Percentiles rank a stretch among this genome's conserved stretches.
phyloP scores from a whole-genome alignment of 2,797 vertebrate species.

The Helostoma temminkii region DNA sequence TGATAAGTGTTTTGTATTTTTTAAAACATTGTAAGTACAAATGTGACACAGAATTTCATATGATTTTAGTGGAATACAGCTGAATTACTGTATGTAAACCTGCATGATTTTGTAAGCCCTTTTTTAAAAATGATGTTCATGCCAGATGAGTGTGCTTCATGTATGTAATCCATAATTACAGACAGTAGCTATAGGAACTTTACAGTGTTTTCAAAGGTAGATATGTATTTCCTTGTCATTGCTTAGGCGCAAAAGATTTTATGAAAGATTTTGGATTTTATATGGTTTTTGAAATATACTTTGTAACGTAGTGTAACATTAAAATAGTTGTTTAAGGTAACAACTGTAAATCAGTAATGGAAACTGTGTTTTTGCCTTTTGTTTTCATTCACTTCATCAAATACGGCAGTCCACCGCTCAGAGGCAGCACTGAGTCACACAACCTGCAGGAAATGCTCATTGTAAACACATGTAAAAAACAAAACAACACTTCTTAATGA shows the following conservation, averaged over 20 bases:
- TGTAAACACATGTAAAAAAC: background rate
- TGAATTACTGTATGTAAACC: background rate
- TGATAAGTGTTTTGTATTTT: slow-evolving; percentile 37
- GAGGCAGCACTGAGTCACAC: too few species aligned
- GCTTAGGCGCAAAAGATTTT: background rate
- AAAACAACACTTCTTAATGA: too few species aligned
- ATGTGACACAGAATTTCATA: slow-evolving; percentile 29
- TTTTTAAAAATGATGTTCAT: slow-evolving; percentile 29
- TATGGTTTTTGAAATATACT: background rate
- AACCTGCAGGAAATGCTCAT: too few species aligned
- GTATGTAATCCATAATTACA: background rate
- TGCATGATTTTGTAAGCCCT: slow-evolving; percentile 47
- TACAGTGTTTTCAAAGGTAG: background rate
- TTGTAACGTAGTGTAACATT: background rate
- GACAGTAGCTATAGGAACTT: background rate
- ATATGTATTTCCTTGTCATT: background rate
- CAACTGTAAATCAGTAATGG: background rate
- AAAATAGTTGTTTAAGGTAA: too few species aligned
- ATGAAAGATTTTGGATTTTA: background rate
- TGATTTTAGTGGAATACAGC: slow-evolving; percentile 34
- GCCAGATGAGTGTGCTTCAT: slow-evolving; percentile 8
- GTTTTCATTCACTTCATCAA: background rate
- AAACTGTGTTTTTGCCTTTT: background rate
- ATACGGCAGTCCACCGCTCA: background rate
- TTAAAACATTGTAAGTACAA: slow-evolving; percentile 19